Evolutionary conservation across 2,113 vertebrate species (phyloP).

Genomic region (Ginglymostoma cirratum): DNA sequence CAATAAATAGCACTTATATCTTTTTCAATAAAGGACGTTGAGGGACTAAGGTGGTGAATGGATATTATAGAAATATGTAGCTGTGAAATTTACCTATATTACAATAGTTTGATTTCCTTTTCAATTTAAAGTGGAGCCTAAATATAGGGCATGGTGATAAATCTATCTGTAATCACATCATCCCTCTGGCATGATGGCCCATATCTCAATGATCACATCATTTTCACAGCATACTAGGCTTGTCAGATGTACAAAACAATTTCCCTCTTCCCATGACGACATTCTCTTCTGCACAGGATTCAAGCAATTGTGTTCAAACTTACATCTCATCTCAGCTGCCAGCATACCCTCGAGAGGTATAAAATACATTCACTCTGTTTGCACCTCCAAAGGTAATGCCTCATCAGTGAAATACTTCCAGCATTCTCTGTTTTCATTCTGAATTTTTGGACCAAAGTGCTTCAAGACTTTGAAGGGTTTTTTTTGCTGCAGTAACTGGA

Average conservation of each 20-base stretch:
- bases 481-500: too few species aligned
- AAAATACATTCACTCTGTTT: too few species aligned
- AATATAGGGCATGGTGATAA: not conserved
- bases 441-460: too few species aligned
- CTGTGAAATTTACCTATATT: not conserved
- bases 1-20: not conserved
- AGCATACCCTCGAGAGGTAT: too few species aligned
- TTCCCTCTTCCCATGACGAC: not conserved
- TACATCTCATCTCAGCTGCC: too few species aligned
- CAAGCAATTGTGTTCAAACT: too few species aligned
- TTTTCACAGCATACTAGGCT: not conserved
- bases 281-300: not conserved
- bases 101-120: not conserved
- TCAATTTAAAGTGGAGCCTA: not conserved
- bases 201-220: not conserved
- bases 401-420: too few species aligned
- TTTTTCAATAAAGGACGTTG: not conserved
- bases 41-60: not conserved
- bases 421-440: too few species aligned
- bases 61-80: not conserved
- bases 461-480: too few species aligned
- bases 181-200: not conserved
- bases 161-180: not conserved
- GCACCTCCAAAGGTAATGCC: too few species aligned
- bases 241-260: not conserved